Evolutionary conservation across 1,140 invertebrate genomes (phyloP).

Genomic region (Lasioglossum albipes): DNA sequence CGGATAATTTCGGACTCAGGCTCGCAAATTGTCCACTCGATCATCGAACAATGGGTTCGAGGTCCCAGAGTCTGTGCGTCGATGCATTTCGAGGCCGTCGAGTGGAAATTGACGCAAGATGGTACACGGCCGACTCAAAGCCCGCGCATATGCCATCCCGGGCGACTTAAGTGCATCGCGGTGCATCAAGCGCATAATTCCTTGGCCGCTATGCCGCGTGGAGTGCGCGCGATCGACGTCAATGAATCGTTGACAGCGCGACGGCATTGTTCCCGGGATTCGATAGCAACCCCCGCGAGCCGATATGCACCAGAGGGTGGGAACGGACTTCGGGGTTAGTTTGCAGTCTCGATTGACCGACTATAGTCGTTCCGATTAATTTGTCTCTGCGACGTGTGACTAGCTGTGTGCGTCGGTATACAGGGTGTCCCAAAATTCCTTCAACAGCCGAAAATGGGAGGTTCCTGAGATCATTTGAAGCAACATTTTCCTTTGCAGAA

Average conservation of each 20-base stretch:
- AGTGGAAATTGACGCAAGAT: background rate
- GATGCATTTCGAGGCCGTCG: background rate
- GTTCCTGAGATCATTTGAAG: too few species aligned
- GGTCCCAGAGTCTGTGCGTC: too few species aligned
- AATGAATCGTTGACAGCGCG: background rate
- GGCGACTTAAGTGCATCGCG: background rate
- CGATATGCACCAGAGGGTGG: background rate
- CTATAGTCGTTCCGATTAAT: conserved; percentile 1
- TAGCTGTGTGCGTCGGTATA: background rate
- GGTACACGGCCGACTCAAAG: background rate
- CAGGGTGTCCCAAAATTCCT: too few species aligned
- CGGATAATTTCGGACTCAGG: too few species aligned
- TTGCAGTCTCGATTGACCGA: background rate
- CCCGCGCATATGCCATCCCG: background rate
- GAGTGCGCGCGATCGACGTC: conserved; percentile 9
- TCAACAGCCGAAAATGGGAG: too few species aligned
- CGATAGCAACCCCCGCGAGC: background rate
- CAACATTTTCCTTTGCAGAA: too few species aligned
- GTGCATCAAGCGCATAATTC: conserved; percentile 11
- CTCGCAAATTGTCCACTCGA: too few species aligned
- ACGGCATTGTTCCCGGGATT: conserved; percentile 24
- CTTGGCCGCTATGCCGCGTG: background rate
- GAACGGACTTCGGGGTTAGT: background rate
- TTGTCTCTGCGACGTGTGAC: background rate
- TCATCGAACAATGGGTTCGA: background rate